Conservation (phyloP, 1,140 invertebrate species). For the Linepithema humile region DNA sequence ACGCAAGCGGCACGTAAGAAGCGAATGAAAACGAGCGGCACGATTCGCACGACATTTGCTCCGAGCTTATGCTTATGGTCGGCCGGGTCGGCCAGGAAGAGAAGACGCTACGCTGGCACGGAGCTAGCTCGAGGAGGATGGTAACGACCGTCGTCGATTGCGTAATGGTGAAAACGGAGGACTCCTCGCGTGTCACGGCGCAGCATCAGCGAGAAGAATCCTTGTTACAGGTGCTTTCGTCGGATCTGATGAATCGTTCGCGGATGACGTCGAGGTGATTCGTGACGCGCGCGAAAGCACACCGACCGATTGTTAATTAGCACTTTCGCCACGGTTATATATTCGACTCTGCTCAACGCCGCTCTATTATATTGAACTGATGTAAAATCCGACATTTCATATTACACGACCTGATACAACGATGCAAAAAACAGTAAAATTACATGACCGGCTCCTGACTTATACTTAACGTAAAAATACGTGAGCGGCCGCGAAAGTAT, state of each 20-base stretch:
- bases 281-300: not conserved
- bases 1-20: constrained; percentile 42
- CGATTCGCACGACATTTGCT: constrained; percentile 71
- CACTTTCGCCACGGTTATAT: too few species aligned
- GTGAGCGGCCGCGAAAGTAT: too few species aligned
- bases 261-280: constrained; percentile 13
- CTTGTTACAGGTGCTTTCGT: constrained; percentile 59
- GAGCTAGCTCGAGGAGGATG: constrained; percentile 24
- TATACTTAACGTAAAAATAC: too few species aligned
- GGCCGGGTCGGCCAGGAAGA: constrained; percentile 62
- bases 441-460: too few species aligned
- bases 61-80: constrained; percentile 24
- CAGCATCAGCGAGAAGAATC: not conserved
- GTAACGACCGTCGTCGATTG: constrained; percentile 56
- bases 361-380: too few species aligned
- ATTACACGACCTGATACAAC: too few species aligned
- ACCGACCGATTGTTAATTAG: constrained; percentile 7
- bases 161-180: constrained; percentile 69
- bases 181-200: constrained; percentile 59
- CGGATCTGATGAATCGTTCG: constrained; percentile 39
- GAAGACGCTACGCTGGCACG: constrained; percentile 38
- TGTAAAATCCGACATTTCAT: too few species aligned
- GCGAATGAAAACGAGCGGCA: constrained; percentile 55
- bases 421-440: too few species aligned
- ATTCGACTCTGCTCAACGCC: too few species aligned